Evolutionary conservation across 2,797 vertebrate species (phyloP).

Genomic region (Pyrocephalus nanus): DNA sequence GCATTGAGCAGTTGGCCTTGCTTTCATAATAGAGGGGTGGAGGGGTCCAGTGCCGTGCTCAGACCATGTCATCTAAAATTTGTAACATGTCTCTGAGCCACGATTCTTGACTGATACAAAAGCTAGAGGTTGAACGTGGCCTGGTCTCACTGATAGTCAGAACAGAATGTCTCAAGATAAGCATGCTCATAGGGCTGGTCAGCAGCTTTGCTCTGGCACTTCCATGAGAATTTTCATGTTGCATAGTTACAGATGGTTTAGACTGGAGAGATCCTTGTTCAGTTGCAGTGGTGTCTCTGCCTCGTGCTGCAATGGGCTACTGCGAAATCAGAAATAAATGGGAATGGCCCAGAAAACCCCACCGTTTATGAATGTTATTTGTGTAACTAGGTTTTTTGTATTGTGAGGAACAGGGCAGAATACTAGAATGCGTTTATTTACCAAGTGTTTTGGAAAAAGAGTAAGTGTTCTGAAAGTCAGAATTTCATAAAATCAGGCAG

Average conservation of each 20-base stretch:
- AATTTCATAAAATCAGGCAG: background rate
- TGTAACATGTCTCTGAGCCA: background rate
- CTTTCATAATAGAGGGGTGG: background rate
- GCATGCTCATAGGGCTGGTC: background rate
- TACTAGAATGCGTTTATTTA: background rate
- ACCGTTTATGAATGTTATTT: accelerated
- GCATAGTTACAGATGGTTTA: background rate
- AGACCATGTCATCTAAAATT: background rate
- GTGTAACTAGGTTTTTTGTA: background rate
- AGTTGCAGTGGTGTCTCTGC: background rate
- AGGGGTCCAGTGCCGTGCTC: background rate
- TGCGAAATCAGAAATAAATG: background rate
- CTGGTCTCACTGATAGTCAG: background rate
- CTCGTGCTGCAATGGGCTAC: background rate
- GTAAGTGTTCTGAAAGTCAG: background rate
- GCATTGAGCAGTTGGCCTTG: background rate
- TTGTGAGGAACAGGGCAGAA: background rate
- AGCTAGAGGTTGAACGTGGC: background rate
- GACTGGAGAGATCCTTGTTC: background rate
- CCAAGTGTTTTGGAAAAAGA: background rate
- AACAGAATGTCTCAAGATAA: background rate
- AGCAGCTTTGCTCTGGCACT: background rate
- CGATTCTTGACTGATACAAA: background rate
- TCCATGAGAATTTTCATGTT: background rate
- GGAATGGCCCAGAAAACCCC: background rate